Conservation (phyloP, 2,797 vertebrate species). For the Rhincodon typus region DNA sequence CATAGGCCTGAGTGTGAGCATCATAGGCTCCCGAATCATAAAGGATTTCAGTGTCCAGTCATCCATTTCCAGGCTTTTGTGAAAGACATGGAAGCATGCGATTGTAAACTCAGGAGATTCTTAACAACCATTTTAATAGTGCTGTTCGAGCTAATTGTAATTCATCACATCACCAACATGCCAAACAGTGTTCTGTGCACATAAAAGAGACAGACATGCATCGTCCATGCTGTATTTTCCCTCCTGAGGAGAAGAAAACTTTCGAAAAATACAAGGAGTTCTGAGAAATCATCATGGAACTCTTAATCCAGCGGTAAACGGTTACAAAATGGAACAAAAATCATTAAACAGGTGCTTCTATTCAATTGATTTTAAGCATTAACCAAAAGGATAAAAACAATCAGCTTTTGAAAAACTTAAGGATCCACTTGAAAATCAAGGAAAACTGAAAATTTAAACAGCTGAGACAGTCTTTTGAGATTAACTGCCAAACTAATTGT, state of each 20-base stretch:
- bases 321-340: not conserved
- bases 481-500: constrained; percentile 68
- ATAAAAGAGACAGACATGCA: not conserved
- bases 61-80: not conserved
- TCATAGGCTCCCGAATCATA: not conserved
- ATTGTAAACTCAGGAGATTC: not conserved
- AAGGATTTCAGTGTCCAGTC: not conserved
- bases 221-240: not conserved
- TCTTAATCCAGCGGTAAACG: not conserved
- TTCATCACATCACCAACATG: constrained; percentile 22
- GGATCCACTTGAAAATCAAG: constrained; percentile 54
- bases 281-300: not conserved
- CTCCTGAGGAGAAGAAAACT: not conserved
- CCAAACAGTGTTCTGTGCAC: not conserved
- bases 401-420: constrained; percentile 55
- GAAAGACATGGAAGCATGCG: not conserved
- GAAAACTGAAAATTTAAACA: constrained; percentile 67
- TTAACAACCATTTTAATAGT: constrained; percentile 19
- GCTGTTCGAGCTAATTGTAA: constrained; percentile 5
- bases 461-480: constrained; percentile 60
- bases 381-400: constrained; percentile 41
- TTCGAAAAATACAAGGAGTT: not conserved
- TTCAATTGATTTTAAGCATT: constrained; percentile 10
- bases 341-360: not conserved
- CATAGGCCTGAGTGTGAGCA: not conserved